Percentiles rank a stretch among this genome's conserved stretches.
Evolutionary conservation across 2,113 vertebrate species (phyloP).

Genomic region (Capricornis sumatraensis): DNA sequence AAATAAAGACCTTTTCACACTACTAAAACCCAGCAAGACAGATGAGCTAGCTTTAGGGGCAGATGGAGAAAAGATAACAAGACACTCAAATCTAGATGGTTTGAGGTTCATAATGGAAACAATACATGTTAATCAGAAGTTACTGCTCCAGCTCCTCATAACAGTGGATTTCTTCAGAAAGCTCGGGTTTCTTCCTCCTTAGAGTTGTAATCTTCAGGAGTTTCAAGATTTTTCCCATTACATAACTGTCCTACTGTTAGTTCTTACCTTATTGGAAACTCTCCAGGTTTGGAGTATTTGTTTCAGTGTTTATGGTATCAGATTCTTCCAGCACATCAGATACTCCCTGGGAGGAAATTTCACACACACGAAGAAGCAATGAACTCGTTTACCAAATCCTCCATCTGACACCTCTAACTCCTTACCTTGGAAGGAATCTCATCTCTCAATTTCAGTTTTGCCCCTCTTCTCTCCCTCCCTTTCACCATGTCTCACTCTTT

Average conservation of each 20-base stretch:
- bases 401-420: background rate
- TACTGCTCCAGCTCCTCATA: background rate
- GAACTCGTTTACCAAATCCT: background rate
- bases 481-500: background rate
- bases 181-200: background rate
- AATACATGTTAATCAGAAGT: background rate
- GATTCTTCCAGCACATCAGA: background rate
- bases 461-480: background rate
- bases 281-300: background rate
- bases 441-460: background rate
- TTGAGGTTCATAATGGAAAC: background rate
- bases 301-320: conserved; percentile 3
- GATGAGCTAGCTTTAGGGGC: no score
- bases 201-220: background rate
- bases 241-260: background rate
- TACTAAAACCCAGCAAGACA: background rate
- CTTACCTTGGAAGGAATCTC: background rate
- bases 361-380: background rate
- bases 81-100: background rate
- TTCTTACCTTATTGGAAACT: background rate
- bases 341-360: background rate
- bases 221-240: background rate
- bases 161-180: background rate
- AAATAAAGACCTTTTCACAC: background rate
- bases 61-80: background rate